These are phyloP conservation scores for Minunthozetes semirufus DNA, from an alignment of 2,888 invertebrate species.

Conservation along the genomic window DNA sequence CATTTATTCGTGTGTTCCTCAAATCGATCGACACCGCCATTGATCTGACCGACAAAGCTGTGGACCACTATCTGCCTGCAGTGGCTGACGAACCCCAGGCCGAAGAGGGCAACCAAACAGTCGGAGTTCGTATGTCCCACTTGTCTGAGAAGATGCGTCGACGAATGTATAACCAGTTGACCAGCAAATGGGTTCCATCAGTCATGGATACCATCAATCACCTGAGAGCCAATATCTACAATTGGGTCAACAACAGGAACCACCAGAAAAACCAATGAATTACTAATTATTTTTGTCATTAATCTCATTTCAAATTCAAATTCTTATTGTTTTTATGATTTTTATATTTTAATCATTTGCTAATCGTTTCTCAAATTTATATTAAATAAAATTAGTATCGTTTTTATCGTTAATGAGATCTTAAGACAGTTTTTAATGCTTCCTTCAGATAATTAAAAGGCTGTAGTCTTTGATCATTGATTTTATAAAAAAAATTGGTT, in stretches of 20 bases:
- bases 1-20: slow-evolving; percentile 8
- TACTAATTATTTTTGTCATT: not conserved
- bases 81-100: not conserved
- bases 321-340: not conserved
- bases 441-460: too few relatives aligned
- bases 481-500: not conserved
- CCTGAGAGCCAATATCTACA: not conserved
- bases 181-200: slow-evolving; percentile 2
- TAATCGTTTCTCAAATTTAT: too few relatives aligned
- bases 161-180: slow-evolving; percentile 28
- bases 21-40: slow-evolving; percentile 32
- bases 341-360: not conserved
- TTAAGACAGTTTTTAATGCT: too few relatives aligned
- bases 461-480: not conserved
- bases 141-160: slow-evolving; percentile 26
- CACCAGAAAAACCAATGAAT: not conserved
- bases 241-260: not conserved
- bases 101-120: not conserved
- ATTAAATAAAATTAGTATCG: too few relatives aligned
- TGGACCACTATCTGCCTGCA: slow-evolving; percentile 32
- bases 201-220: not conserved
- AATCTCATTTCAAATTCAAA: not conserved
- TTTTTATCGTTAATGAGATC: too few relatives aligned
- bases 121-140: slow-evolving; percentile 19
- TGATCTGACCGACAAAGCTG: slow-evolving; percentile 28